Evolutionary conservation across 2,888 invertebrate species (phyloP), one percentile per base, ranked within the genome.

Genomic region (Zhuqinia jingwanae): DNA sequence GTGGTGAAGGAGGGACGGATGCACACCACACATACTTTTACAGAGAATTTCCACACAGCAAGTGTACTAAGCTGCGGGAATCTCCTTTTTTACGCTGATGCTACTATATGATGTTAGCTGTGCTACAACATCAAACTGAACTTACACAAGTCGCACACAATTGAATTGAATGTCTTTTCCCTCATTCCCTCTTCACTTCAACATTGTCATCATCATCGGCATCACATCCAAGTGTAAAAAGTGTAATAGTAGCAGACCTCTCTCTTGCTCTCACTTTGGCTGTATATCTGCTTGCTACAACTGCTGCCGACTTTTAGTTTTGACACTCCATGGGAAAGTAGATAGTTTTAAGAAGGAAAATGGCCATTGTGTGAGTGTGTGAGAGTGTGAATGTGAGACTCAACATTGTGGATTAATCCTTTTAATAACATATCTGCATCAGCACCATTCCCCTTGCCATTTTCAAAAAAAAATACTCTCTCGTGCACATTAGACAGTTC

Each of bases 341-440:
- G 15, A 25, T 27, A 20, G 30, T 30, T 13, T 15, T 13, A 30
- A n/a, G 10, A 30, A 63, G n/a, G 70, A 45, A 70, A 11, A 20
- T n/a, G 17, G 22, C 47, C 36, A 76, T 76, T 76, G 56, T 56
- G 56, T 30, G 56, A 76, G 20, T 76, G 56, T 56, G 56, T 30
- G 56, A 76, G 20, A 56, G 76, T 76, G 76, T 36, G 56, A 56
- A 70, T 70, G 25, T 45, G 70, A 47, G 70, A 70, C 60, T 78
- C 56, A 78, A 63, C 78, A 77, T 77, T 42, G 20, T 78, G 47
- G 13, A 78, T 60, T 60, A 78, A 78, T 76, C 76, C 63, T 45
- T 78, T 58, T 58, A 63, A 70, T 47, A 70, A 47, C 45, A 15
- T 47, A 70, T 70, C 70, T 63, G 63, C 63, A 63, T 63, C 63